Conservation (phyloP, 2,113 vertebrate genomes). For the Ceyx cyanopectus region DNA sequence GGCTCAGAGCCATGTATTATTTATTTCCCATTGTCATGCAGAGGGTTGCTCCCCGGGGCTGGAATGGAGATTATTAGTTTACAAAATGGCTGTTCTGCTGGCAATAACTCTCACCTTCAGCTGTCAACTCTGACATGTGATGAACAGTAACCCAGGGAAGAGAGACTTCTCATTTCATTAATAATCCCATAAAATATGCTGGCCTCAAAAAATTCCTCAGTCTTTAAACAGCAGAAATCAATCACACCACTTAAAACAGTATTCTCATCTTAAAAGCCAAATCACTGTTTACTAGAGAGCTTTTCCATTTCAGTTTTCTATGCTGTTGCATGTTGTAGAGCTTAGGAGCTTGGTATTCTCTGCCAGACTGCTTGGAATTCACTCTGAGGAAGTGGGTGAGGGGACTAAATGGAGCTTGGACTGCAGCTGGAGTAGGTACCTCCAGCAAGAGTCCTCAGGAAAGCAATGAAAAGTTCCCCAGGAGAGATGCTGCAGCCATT, state of each 20-base stretch:
- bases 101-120: slow-evolving; percentile 18
- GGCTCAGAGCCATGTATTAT: slow-evolving; percentile 49
- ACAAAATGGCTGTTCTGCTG: slow-evolving; percentile 45
- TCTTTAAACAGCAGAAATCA: slow-evolving; percentile 14
- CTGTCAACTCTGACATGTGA: slow-evolving; percentile 30
- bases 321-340: not conserved
- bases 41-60: slow-evolving; percentile 20
- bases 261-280: not conserved
- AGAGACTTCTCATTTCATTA: slow-evolving; percentile 23
- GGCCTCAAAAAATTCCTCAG: not conserved
- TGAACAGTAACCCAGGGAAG: not conserved
- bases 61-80: slow-evolving; percentile 11
- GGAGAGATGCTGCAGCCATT: too few relatives aligned
- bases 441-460: not conserved
- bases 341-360: not conserved
- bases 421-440: not conserved
- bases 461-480: not conserved
- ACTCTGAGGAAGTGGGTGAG: not conserved
- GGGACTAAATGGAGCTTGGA: not conserved
- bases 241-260: slow-evolving; percentile 15
- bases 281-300: not conserved
- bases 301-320: slow-evolving; percentile 18
- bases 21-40: slow-evolving; percentile 36
- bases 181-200: not conserved
- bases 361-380: not conserved